These are phyloP conservation scores for Megalopta genalis DNA, from an alignment of 1,140 invertebrate species.

Conservation along the genomic window DNA sequence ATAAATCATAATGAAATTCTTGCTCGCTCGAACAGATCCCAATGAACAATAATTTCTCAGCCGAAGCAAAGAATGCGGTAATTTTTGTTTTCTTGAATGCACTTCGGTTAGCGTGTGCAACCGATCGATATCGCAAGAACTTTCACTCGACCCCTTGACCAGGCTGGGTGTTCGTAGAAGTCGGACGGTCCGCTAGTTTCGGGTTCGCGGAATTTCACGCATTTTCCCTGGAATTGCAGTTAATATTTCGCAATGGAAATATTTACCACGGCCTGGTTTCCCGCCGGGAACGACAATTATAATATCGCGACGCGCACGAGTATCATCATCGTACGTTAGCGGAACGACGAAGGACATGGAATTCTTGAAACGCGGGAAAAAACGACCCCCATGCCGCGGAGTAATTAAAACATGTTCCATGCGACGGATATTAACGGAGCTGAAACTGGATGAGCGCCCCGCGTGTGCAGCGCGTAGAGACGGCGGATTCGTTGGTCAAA, in stretches of 20 bases:
- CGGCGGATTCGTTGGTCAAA: neutral
- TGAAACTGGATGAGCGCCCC: neutral
- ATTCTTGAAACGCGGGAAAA: slow-evolving; percentile 6
- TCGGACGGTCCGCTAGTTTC: neutral
- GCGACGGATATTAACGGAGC: slow-evolving; percentile 12
- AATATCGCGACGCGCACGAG: neutral
- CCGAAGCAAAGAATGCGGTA: too few relatives aligned
- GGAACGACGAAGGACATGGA: slow-evolving; percentile 30
- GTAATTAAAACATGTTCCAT: slow-evolving; percentile 21
- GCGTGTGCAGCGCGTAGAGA: neutral
- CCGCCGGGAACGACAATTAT: slow-evolving; percentile 26
- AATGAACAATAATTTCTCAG: too few relatives aligned
- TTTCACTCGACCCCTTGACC: slow-evolving; percentile 16
- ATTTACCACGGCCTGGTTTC: neutral
- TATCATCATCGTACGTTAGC: neutral
- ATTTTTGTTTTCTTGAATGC: too few relatives aligned
- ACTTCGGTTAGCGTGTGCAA: neutral
- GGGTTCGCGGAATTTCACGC: neutral
- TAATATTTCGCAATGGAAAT: slow-evolving; percentile 16
- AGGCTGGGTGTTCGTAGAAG: too few relatives aligned
- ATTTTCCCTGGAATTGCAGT: neutral
- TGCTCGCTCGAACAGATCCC: too few relatives aligned
- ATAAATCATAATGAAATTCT: too few relatives aligned
- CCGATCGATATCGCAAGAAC: slow-evolving; percentile 9
- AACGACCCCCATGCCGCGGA: neutral